Evolutionary conservation across 2,113 vertebrate genomes (phyloP), one percentile per base, ranked within the genome.

Genomic region (Sapajus apella): DNA sequence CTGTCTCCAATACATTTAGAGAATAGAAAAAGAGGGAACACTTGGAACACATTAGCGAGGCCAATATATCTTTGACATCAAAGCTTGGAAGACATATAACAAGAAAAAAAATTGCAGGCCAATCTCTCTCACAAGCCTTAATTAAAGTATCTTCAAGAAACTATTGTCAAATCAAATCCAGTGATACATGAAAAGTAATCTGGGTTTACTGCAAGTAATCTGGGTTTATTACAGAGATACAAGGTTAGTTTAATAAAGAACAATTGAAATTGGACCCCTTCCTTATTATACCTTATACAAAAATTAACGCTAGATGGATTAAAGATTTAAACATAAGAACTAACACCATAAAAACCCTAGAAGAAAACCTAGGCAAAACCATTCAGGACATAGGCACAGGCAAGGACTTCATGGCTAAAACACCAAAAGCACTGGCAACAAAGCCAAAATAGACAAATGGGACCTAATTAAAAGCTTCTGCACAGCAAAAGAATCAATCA

Each of bases 1-100:
- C 77, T 82, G 47, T 85, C 72, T 85, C 89, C 84, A 87, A 76
- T 25, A 91, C 21, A 83, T 55, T 91, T 70, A 91, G 32, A 75
- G 52, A 68, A 43, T 1, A 25, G 61, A 79, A 52, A 66, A 40
- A 61, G 25, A 66, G 43, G 37, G 10, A 40, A 72, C 25, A 61
- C 35, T 50, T 30, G 56, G 50, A 77, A 50, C 70, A 73, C 37
- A 45, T 68, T n/a, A 80, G 30, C 50, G 37, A 87, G 25, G 45
- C 55, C n/a, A 66, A 32, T 3, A 56, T 40, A 86, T 8, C 20
- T 25, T 81, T 76, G 27, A 70, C 77, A 56, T 7, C 43, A 82
- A 91, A 95, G 21, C 32, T 52, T 47, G 25, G 27, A 25, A 64
- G 58, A 30, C 17, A 55, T 35, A 82, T 55, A 72, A 80, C 18